A percentile compares a stretch with the other conserved stretches of the same genome.
These are phyloP conservation scores for Chrysina gloriosa DNA, from an alignment of 2,888 invertebrate species.

Conservation along the genomic window DNA sequence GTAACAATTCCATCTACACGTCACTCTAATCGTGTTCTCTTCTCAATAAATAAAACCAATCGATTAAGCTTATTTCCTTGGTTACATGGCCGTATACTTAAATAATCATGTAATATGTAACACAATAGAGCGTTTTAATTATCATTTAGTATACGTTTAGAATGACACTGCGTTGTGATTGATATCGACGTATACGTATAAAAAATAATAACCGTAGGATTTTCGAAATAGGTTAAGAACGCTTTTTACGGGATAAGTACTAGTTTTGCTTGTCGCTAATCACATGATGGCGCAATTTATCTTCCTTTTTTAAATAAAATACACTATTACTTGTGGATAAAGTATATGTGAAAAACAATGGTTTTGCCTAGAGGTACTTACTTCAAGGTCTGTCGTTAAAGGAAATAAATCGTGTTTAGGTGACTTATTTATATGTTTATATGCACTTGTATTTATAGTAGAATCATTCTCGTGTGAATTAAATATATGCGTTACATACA, in stretches of 20 bases:
- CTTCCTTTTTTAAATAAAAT: constrained; percentile 1
- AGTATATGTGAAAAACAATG: not conserved
- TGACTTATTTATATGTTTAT: no score
- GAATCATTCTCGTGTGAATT: no score
- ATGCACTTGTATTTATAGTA: no score
- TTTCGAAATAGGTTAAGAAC: constrained; percentile 10
- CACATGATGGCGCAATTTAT: not conserved
- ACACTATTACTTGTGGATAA: not conserved
- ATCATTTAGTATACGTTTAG: no score
- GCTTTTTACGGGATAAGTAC: not conserved
- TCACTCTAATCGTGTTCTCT: not conserved
- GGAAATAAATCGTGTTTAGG: not conserved
- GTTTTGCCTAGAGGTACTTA: not conserved
- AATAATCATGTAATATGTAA: no score
- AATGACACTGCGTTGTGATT: no score
- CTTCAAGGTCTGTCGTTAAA: not conserved
- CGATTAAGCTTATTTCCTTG: not conserved
- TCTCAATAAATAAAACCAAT: not conserved
- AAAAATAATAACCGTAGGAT: no score
- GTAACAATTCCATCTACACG: not conserved
- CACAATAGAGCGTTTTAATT: no score
- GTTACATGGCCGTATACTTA: no score
- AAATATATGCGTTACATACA: no score
- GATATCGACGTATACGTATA: no score
- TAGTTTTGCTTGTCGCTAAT: not conserved